phyloP scores from a whole-genome alignment of 2,888 invertebrate genomes.

The Cremastinae sp. region DNA sequence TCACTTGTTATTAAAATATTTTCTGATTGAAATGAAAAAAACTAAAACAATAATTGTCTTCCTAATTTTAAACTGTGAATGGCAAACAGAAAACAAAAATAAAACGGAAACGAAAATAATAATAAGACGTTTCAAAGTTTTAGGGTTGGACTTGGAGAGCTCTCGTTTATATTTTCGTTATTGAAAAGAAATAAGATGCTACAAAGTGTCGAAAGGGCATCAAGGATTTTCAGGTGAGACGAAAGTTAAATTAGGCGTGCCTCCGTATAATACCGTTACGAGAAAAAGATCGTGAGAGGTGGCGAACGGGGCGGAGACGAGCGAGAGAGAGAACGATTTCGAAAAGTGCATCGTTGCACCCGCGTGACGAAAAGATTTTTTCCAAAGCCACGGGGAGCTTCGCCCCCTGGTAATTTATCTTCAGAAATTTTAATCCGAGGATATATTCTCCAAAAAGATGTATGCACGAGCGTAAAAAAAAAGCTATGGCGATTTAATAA shows the following conservation, averaged over 20 bases:
- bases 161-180: not conserved
- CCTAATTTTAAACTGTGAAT: no score
- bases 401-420: constrained; percentile 64
- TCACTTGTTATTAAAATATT: no score
- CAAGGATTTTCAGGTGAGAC: constrained; percentile 39
- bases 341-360: constrained; percentile 43
- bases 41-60: no score
- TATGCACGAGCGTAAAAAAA: constrained; percentile 17
- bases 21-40: no score
- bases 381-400: constrained; percentile 63
- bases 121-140: no score
- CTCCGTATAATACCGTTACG: constrained; percentile 37
- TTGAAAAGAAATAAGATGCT: constrained; percentile 7
- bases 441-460: not conserved
- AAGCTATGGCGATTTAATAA: constrained; percentile 51
- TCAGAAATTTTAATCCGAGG: constrained; percentile 27
- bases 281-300: constrained; percentile 16
- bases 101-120: no score
- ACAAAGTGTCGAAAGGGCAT: constrained; percentile 28
- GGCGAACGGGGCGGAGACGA: constrained; percentile 30
- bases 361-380: constrained; percentile 62
- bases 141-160: no score
- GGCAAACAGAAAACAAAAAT: no score
- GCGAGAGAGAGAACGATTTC: constrained; percentile 32
- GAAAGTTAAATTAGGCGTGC: constrained; percentile 49